Evolutionary conservation across 1,140 invertebrate genomes (phyloP).

Genomic region (Drosophila sturtevanti): DNA sequence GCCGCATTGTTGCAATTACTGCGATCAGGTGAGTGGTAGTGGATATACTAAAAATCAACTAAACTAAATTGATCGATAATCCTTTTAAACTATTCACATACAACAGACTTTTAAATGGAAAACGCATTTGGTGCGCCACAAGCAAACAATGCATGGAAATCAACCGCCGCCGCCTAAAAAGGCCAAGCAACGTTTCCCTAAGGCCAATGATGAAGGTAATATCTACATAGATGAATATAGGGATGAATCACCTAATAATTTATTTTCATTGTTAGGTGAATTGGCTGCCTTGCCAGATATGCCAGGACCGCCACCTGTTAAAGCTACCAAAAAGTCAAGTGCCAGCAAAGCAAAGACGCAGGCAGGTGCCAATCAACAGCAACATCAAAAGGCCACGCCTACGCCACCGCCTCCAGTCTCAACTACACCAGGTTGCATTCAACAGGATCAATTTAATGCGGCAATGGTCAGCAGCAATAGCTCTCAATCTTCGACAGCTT

Average conservation of each 20-base stretch:
- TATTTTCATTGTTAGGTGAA: slow-evolving; percentile 31
- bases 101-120: slow-evolving; percentile 80
- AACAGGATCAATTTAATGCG: slow-evolving; percentile 77
- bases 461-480: slow-evolving; percentile 79
- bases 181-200: slow-evolving; percentile 77
- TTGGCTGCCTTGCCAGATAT: slow-evolving; percentile 70
- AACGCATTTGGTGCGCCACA: slow-evolving; percentile 79
- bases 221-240: no score
- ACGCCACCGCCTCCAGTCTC: slow-evolving; percentile 75
- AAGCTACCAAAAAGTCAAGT: slow-evolving; percentile 71
- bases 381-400: slow-evolving; percentile 58
- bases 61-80: no score
- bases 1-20: slow-evolving; percentile 93
- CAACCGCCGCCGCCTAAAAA: slow-evolving; percentile 77
- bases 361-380: slow-evolving; percentile 21
- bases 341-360: slow-evolving; percentile 72
- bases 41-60: no score
- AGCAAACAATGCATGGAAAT: slow-evolving; percentile 80
- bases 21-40: slow-evolving; percentile 82
- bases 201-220: slow-evolving; percentile 69
- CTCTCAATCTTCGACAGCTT: slow-evolving; percentile 77
- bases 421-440: slow-evolving; percentile 73
- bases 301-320: slow-evolving; percentile 78
- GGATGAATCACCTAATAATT: neutral
- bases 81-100: neutral